phyloP scores from a whole-genome alignment of 1,140 invertebrate genomes.

The Ladona fulva region DNA sequence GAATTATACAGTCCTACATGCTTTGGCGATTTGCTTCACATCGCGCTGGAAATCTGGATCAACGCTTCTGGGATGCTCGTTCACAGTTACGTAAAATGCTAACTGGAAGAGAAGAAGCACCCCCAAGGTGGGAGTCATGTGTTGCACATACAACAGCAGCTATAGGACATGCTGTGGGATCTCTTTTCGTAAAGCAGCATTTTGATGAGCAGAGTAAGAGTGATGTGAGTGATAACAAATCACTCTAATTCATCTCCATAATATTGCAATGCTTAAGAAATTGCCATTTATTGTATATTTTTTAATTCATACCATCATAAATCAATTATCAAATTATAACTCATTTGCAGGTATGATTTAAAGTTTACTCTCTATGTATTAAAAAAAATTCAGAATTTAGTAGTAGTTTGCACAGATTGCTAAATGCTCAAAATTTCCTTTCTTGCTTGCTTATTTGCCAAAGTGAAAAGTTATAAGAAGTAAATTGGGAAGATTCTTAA shows the following conservation, averaged over 20 bases:
- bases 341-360: no score
- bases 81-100: constrained; percentile 59
- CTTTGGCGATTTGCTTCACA: constrained; percentile 82
- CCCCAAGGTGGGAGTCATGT: constrained; percentile 73
- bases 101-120: constrained; percentile 62
- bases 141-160: constrained; percentile 67
- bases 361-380: no score
- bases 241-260: not conserved
- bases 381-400: no score
- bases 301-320: no score
- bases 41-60: constrained; percentile 74
- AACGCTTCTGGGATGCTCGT: constrained; percentile 54
- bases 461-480: no score
- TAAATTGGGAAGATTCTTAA: no score
- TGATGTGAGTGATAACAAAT: constrained; percentile 42
- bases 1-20: constrained; percentile 51
- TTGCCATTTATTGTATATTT: no score
- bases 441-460: no score
- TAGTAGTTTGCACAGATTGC: no score
- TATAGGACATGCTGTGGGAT: constrained; percentile 75
- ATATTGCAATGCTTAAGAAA: constrained; percentile 16
- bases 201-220: constrained; percentile 76
- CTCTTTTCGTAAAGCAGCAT: constrained; percentile 77
- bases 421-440: no score
- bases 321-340: no score